Base-by-base conservation (phyloP, 2,888 invertebrate species). In the Leistus spinibarbis region DNA sequence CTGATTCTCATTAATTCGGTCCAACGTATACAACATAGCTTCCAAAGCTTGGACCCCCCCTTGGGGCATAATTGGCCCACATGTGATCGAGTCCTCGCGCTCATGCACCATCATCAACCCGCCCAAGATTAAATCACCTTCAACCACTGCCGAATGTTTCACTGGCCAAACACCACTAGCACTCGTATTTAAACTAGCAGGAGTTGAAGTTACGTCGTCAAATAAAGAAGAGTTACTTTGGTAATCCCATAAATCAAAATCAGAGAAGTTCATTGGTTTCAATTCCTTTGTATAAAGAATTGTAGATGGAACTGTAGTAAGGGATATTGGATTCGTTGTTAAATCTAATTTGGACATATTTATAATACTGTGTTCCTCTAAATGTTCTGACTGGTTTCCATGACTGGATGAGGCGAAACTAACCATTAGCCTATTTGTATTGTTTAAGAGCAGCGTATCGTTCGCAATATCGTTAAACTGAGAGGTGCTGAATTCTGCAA, bases 101-200 rank as follows among this genome's bases (percentile, higher is more conserved):
- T 94, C 93, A 85, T 96, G 96, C 13, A 96, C 94, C 96, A 96
- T 96, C 94, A 96, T 96, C 65, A 96, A 88, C 0, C 95, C 96
- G 1, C 96, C 96, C 20, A 96, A 87, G 24, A 94, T 90, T 77
- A 96, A 88, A 82, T 95, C 92, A 0, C 96, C 96, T 79, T 94
- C 93, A 5, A 95, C 90, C n/a, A 91, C 90, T 1, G 94, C 93
- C 78, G 94, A 92, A 79, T 90, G 90, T 83, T 94, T 94, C 27
- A 93, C 90, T 0, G 94, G 94, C 94, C 93, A 93, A 80, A 23
- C 24, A 7, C 64, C 69, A 54, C 69, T 66, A 24, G 27, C 63
- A 54, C 69, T 66, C 20, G 27, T 54, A 64, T 64, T 64, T 54
- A 66, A 40, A 40, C 10, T 10, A 40, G 40, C 40, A 40, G 40